phyloP scores from a whole-genome alignment of 2,797 vertebrate genomes.

The Micropoecilia bifurca region DNA sequence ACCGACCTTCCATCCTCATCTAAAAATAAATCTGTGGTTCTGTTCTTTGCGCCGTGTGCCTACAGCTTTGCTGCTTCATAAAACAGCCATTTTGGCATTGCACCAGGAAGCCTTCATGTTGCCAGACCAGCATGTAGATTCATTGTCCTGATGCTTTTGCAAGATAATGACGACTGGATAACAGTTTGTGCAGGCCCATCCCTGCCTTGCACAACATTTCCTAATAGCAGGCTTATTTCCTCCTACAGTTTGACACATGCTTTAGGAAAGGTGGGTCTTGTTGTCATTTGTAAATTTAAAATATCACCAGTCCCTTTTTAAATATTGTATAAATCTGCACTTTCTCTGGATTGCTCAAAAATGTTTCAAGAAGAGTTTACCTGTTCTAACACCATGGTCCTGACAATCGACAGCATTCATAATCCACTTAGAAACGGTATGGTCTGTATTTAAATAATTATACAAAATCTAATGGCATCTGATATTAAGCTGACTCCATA shows the following conservation, averaged over 20 bases:
- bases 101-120: slow-evolving; percentile 46
- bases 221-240: slow-evolving; percentile 10
- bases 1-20: slow-evolving; percentile 22
- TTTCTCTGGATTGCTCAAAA: neutral
- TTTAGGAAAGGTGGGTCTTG: neutral
- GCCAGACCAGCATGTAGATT: slow-evolving; percentile 50
- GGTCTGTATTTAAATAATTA: slow-evolving; percentile 36
- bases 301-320: neutral
- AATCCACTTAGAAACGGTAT: slow-evolving; percentile 7
- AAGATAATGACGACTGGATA: slow-evolving; percentile 33
- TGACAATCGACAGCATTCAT: slow-evolving; percentile 1
- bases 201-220: slow-evolving; percentile 10
- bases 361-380: neutral
- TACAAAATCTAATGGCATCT: slow-evolving; percentile 15
- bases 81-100: slow-evolving; percentile 54
- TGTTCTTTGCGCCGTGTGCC: slow-evolving; percentile 38
- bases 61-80: slow-evolving; percentile 43
- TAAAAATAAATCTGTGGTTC: slow-evolving; percentile 49
- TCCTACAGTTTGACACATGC: neutral
- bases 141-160: slow-evolving; percentile 41
- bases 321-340: no score
- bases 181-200: slow-evolving; percentile 2
- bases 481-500: slow-evolving; percentile 32
- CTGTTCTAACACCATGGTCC: neutral
- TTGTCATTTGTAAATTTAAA: neutral